Conservation (phyloP, 1,140 invertebrate genomes). For the Trinorchestia longiramus region DNA sequence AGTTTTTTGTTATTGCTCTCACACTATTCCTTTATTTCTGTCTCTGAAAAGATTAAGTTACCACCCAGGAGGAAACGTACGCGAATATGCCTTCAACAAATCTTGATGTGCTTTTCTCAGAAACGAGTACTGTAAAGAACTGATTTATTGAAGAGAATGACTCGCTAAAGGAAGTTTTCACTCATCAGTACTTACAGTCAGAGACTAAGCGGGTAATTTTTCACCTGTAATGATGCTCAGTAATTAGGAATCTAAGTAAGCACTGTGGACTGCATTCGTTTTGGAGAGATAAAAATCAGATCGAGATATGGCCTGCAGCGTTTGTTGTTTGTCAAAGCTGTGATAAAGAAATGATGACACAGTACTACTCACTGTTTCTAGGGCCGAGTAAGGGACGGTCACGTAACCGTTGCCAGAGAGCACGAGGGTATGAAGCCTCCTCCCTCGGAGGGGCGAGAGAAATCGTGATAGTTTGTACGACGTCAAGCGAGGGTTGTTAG, state of each 20-base stretch:
- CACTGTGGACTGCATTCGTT: neutral
- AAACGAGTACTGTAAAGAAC: neutral
- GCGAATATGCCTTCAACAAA: no score
- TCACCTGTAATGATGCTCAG: neutral
- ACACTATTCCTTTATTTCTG: no score
- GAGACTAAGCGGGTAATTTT: neutral
- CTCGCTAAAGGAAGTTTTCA: neutral
- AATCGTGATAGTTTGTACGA: neutral
- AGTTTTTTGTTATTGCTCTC: no score
- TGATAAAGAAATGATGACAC: neutral
- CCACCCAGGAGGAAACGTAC: no score
- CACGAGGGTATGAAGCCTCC: neutral
- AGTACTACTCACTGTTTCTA: neutral
- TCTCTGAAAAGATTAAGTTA: no score
- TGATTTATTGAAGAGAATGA: neutral
- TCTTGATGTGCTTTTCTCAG: neutral
- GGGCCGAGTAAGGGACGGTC: neutral
- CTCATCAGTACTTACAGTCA: neutral
- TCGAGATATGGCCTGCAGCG: neutral
- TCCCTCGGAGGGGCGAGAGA: neutral
- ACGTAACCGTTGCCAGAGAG: neutral
- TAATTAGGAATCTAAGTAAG: neutral
- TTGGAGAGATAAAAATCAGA: neutral
- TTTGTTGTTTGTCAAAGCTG: neutral
- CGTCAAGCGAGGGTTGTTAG: neutral